Percentiles rank a stretch among this genome's conserved stretches.
Conservation (phyloP, 2,888 invertebrate species). For the Meteorus colon region DNA sequence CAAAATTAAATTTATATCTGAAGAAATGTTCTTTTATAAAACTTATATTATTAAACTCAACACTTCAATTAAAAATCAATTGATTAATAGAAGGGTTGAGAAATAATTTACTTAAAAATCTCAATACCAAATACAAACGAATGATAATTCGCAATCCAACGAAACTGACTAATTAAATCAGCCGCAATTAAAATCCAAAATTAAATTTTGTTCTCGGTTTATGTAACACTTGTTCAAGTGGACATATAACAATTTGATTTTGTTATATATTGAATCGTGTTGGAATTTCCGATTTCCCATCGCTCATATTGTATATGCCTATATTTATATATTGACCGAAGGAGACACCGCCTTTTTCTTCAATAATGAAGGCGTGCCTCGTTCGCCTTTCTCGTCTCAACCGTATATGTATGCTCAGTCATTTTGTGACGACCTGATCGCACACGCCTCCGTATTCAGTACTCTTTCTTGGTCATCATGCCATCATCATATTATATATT, state of each 20-base stretch:
- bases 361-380: slow-evolving; percentile 55
- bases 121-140: no score
- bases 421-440: slow-evolving; percentile 1
- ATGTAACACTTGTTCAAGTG: not conserved
- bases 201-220: no score
- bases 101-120: no score
- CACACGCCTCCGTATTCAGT: slow-evolving; percentile 39
- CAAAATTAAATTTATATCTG: no score
- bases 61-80: no score
- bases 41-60: no score
- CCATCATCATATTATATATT: slow-evolving; percentile 29
- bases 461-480: slow-evolving; percentile 39
- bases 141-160: no score
- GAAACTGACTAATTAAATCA: no score
- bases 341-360: slow-evolving; percentile 47
- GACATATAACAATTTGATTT: slow-evolving; percentile 51
- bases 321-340: slow-evolving; percentile 10
- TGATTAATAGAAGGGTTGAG: no score
- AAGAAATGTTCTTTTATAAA: no score
- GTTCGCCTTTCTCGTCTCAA: slow-evolving; percentile 47
- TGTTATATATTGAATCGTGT: slow-evolving; percentile 19
- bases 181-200: no score
- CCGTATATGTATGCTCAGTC: slow-evolving; percentile 48
- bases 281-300: slow-evolving; percentile 38
- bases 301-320: slow-evolving; percentile 14